Base-by-base conservation (phyloP, 2,113 vertebrate genomes). In the Aleadryas rufinucha region DNA sequence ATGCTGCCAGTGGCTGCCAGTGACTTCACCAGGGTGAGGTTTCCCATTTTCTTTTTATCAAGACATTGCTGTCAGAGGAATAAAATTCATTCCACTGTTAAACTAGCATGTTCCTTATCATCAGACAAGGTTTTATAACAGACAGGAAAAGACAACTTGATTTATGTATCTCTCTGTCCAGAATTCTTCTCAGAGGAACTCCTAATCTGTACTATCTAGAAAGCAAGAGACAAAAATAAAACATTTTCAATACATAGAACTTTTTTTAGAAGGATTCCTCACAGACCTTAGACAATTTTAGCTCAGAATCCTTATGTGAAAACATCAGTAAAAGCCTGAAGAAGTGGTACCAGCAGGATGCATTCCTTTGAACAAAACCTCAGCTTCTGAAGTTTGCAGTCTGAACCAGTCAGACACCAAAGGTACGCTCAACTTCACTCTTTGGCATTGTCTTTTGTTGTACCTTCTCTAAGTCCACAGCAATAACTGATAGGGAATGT, bases 401-500 rank as follows among this genome's bases (percentile, higher is more conserved):
- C 39, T 87, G 44, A 90, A 83, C 7, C n/a, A 79, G n/a, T 16
- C 83, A 82, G 81, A n/a, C 14, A 79, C 18, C 30, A 75, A 44
- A 81, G 4, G 11, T 16, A 68, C 2, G 10, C 20, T n/a, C 26
- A 80, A 8, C 14, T 71, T 65, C 53, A 75, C 5, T 39, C 16
- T 59, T 19, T 49, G 37, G 16, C 23, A 9, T 3, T 66, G 42
- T 45, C 37, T 42, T 85, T 53, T 1, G 1, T 45, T 33, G 35
- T 26, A 63, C 30, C 20, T 79, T 17, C 19, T 26, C 33, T 77
- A 28, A 45, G 5, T 33, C 23, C 33, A 69, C 54, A 68, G 26
- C 27, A 68, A 10, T 10, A 11, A 22, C 13, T 27, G 24, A 74
- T 4, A n/a, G 77, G 0, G 6, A 89, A 61, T 0, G 0, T 41